Percentiles rank a stretch among this genome's conserved stretches.
These are phyloP conservation scores for Peromyscus californicus DNA, from an alignment of 2,113 vertebrate genomes.

Conservation along the genomic window DNA sequence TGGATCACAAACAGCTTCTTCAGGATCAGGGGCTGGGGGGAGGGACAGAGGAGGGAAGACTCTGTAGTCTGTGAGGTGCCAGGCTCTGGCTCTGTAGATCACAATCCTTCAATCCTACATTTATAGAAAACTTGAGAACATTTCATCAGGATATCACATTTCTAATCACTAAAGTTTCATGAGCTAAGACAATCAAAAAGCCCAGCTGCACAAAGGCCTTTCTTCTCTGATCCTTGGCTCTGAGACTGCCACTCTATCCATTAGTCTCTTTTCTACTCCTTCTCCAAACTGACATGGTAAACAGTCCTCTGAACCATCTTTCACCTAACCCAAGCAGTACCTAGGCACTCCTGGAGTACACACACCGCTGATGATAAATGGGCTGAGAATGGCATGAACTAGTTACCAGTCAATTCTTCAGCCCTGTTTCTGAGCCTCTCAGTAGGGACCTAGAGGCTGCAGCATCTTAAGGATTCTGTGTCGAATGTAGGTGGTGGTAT, in stretches of 20 bases:
- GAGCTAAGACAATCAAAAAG: background rate
- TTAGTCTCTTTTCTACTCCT: background rate
- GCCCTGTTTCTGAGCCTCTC: background rate
- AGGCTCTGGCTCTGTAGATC: background rate
- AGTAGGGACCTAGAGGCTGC: fast-evolving
- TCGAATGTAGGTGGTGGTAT: conserved; percentile 94
- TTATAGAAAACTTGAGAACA: background rate
- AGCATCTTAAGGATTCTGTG: background rate
- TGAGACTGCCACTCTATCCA: background rate
- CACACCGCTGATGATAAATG: background rate
- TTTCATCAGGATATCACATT: background rate
- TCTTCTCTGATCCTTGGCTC: background rate
- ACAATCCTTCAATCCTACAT: background rate
- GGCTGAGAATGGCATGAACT: background rate
- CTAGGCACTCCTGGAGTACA: too few species aligned
- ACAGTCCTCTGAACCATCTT: background rate
- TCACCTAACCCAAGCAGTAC: background rate
- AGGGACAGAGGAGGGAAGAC: background rate
- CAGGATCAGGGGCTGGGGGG: conserved; percentile 94
- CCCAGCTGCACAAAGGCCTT: background rate
- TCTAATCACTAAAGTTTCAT: background rate
- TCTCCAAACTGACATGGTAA: too few species aligned
- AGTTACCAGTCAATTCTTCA: too few species aligned
- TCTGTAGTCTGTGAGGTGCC: background rate
- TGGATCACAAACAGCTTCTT: conserved; percentile 98